Base-by-base conservation (phyloP, 2,888 invertebrate species). In the Ptychoptera albimana region DNA sequence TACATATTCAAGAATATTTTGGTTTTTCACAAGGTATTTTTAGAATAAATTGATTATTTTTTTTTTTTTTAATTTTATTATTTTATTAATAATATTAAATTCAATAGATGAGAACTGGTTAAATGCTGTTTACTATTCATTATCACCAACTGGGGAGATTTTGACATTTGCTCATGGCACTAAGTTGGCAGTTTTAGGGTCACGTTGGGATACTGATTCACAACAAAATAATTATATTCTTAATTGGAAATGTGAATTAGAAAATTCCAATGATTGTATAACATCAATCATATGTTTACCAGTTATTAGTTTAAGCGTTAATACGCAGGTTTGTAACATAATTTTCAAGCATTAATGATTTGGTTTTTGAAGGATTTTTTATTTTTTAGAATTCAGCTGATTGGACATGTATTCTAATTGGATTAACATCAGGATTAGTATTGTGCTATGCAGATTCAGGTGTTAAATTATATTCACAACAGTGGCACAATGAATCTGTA, bases 381-480 rank as follows among this genome's bases (percentile, higher is more conserved):
- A 47, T 46, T 35, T 32, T 32, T 11, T 32, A 75, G 74, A 71
- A 79, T 57, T 79, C 77, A 7, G 79, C 87, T 23, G 94, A 96
- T 60, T 96, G 94, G 94, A 92, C 89, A 11, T 92, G 91, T 59
- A 74, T 94, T 48, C 76, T 82, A 48, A 74, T 91, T 46, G 96
- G 94, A 11, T 83, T 86, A 55, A 78, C 76, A 53, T 82, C 85
- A 51, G 96, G 96, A 13, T 75, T 73, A 66, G 72, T 94, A 10
- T 72, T 82, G 49, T 89, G 93, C 66, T 93, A 88, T 59, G 88
- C 89, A 2, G 92, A 94, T 61, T 79, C 77, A 49, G 91, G 91
- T 12, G 77, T 80, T 45, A 68, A 87, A 49, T 66, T 96, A 39
- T 68, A 89, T 37, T 78, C 81, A 39, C 92, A 94, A 59, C 79